Conservation (phyloP, 2,888 invertebrate genomes). For the Mimachlamys varia region DNA sequence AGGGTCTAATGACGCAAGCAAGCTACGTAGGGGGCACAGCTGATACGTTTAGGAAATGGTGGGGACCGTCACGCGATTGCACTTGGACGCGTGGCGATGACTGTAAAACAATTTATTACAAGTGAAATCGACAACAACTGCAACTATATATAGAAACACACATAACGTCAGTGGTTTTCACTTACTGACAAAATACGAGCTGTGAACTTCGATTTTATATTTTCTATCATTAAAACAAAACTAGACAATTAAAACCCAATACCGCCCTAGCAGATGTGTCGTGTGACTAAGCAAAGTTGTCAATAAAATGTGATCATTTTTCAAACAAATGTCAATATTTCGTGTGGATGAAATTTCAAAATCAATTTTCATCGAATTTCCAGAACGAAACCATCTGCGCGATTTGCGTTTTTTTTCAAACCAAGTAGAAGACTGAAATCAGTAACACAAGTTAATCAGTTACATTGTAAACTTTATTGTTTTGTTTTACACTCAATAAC, state of each 20-base stretch:
- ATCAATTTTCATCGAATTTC: background rate
- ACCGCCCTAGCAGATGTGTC: background rate
- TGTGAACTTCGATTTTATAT: too few relatives aligned
- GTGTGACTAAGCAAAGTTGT: background rate
- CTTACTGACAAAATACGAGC: too few relatives aligned
- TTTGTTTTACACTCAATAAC: too few relatives aligned
- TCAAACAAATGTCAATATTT: background rate
- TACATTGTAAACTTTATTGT: too few relatives aligned
- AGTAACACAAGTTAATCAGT: too few relatives aligned
- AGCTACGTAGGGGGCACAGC: background rate
- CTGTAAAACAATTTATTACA: background rate
- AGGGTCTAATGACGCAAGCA: background rate
- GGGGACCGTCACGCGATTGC: background rate
- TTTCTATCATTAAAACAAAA: background rate
- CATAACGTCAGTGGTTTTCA: too few relatives aligned
- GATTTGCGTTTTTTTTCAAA: background rate
- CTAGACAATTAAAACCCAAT: background rate
- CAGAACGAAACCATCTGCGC: background rate
- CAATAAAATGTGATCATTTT: background rate
- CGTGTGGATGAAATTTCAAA: background rate
- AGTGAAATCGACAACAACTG: too few relatives aligned
- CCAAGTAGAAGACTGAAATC: background rate
- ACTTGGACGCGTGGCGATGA: background rate
- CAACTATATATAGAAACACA: too few relatives aligned
- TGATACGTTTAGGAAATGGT: background rate